These are phyloP conservation scores for Zaprionus tsacasi DNA, from an alignment of 1,140 invertebrate genomes.

Conservation along the genomic window DNA sequence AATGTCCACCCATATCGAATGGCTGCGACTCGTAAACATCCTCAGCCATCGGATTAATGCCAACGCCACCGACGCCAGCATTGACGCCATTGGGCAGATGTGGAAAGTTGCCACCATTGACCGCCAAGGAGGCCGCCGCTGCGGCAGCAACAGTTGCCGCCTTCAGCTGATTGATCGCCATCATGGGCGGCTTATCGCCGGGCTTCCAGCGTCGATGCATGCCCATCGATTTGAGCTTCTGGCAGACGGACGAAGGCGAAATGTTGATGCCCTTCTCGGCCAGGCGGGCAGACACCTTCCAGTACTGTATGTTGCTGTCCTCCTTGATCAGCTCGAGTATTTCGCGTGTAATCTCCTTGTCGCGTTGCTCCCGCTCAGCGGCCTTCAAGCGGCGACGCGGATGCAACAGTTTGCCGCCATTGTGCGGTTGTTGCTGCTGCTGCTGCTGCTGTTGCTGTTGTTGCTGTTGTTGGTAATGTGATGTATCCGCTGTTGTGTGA, in stretches of 20 bases:
- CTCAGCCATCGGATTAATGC: constrained; percentile 33
- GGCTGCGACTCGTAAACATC: constrained; percentile 75
- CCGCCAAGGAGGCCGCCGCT: constrained; percentile 52
- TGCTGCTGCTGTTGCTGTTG: constrained; percentile 42
- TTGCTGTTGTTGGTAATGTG: constrained; percentile 69
- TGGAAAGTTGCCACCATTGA: constrained; percentile 27
- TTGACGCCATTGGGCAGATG: constrained; percentile 38
- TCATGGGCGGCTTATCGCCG: constrained; percentile 77
- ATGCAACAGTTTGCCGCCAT: constrained; percentile 55
- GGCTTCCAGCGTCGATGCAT: constrained; percentile 82
- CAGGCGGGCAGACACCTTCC: constrained; percentile 80
- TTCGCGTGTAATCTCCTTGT: constrained; percentile 83
- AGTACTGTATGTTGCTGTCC: constrained; percentile 83
- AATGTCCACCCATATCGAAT: constrained; percentile 80
- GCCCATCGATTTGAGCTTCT: constrained; percentile 82
- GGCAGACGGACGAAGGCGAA: constrained; percentile 81
- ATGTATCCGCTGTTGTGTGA: constrained; percentile 63
- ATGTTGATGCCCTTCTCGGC: constrained; percentile 82
- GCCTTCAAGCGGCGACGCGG: constrained; percentile 77
- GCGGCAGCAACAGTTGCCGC: constrained; percentile 57
- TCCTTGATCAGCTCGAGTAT: constrained; percentile 81
- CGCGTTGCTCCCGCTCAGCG: constrained; percentile 73
- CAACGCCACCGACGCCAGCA: constrained; percentile 3
- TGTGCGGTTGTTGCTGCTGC: constrained; percentile 40
- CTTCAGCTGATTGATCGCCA: constrained; percentile 77